phyloP scores from a whole-genome alignment of 2,888 invertebrate species.

The Agrotis clavis region DNA sequence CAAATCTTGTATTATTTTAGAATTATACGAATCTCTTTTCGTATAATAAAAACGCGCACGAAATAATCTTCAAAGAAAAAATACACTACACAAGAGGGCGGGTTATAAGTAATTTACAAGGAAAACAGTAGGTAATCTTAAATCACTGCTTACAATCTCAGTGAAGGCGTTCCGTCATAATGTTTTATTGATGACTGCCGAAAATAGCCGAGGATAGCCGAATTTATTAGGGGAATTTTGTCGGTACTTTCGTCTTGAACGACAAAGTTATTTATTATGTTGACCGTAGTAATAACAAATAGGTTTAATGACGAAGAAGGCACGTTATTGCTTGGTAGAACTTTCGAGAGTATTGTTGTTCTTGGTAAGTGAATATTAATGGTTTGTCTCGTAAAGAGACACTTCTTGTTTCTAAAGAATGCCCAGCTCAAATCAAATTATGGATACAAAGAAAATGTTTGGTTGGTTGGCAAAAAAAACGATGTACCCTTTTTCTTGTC shows the following conservation, averaged over 20 bases:
- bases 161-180: slow-evolving; percentile 30
- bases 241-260: slow-evolving; percentile 9
- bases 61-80: slow-evolving; percentile 5
- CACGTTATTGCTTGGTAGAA: not conserved
- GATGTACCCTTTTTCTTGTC: too few relatives aligned
- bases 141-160: slow-evolving; percentile 21
- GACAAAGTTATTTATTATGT: slow-evolving; percentile 39
- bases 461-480: too few relatives aligned
- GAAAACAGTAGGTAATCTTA: slow-evolving; percentile 32
- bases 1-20: not conserved
- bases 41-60: not conserved
- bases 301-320: slow-evolving; percentile 6
- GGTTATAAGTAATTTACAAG: slow-evolving; percentile 2
- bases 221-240: slow-evolving; percentile 15
- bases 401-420: too few relatives aligned
- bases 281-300: slow-evolving; percentile 15
- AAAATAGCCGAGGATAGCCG: slow-evolving; percentile 26
- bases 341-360: not conserved
- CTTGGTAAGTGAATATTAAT: not conserved
- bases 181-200: slow-evolving; percentile 55
- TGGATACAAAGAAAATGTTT: not conserved
- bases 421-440: not conserved
- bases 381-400: not conserved
- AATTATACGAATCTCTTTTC: not conserved
- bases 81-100: not conserved